A percentile compares a stretch with the other conserved stretches of the same genome.
Conservation (phyloP, 2,888 invertebrate species). For the Synanthedon andrenaeformis region DNA sequence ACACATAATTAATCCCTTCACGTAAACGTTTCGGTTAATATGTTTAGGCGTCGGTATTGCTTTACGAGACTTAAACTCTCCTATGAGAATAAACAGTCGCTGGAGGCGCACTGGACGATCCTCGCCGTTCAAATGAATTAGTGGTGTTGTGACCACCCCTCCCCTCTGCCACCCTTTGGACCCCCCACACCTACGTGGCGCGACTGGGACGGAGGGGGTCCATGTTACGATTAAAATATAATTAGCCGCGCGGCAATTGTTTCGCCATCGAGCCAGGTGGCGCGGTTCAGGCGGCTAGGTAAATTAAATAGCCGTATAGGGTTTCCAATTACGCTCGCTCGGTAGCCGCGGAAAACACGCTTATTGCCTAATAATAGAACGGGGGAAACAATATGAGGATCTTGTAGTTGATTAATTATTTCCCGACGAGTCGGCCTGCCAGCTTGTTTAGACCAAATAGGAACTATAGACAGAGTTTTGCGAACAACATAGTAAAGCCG, state of each 20-base stretch:
- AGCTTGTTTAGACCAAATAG: conserved; percentile 9
- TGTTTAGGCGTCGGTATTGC: conserved; percentile 64
- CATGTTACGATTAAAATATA: conserved; percentile 67
- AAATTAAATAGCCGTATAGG: conserved; percentile 64
- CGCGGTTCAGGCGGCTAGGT: conserved; percentile 47
- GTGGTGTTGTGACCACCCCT: conserved; percentile 23
- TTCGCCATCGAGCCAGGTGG: conserved; percentile 67
- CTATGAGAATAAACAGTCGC: conserved; percentile 64
- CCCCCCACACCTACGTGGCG: conserved; percentile 7
- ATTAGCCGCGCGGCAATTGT: conserved; percentile 67
- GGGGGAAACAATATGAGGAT: conserved; percentile 39
- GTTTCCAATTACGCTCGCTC: conserved; percentile 55
- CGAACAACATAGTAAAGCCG: no score
- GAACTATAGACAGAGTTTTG: no score
- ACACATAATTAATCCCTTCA: conserved; percentile 63
- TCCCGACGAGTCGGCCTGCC: conserved; percentile 10
- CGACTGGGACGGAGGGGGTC: conserved; percentile 20
- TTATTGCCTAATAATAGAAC: conserved; percentile 62
- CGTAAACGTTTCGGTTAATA: conserved; percentile 64
- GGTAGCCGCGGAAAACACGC: conserved; percentile 44
- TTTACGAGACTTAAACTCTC: conserved; percentile 66
- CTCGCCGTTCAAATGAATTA: conserved; percentile 62
- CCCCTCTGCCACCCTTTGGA: conserved; percentile 16
- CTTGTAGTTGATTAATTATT: conserved; percentile 53
- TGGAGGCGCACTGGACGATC: conserved; percentile 39